A percentile compares a stretch with the other conserved stretches of the same genome.
These are phyloP conservation scores for Cryptocephalus moraei DNA, from an alignment of 2,888 invertebrate species.

Conservation along the genomic window DNA sequence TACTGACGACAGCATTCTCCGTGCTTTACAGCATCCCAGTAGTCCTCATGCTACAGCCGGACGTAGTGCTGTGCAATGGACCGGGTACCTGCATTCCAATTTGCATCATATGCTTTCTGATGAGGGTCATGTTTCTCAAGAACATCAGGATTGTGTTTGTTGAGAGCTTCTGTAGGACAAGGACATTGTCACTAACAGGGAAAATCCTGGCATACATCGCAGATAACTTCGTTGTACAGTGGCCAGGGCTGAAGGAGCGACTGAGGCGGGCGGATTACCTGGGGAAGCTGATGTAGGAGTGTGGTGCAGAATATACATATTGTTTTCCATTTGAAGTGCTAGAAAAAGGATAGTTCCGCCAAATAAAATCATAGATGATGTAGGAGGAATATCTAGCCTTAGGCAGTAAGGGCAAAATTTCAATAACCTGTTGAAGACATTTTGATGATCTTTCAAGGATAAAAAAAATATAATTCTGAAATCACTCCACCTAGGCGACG, in stretches of 20 bases:
- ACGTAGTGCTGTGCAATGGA: conserved; percentile 84
- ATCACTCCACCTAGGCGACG: too few species aligned
- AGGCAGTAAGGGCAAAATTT: too few species aligned
- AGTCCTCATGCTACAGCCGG: conserved; percentile 59
- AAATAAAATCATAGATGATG: too few species aligned
- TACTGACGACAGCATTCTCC: conserved; percentile 69
- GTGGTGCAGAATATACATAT: too few species aligned
- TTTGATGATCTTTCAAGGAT: too few species aligned
- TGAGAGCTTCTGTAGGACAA: conserved; percentile 91
- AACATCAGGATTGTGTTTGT: conserved; percentile 76
- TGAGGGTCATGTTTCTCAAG: conserved; percentile 55
- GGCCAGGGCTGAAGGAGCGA: conserved; percentile 64
- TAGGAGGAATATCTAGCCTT: too few species aligned
- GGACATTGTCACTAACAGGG: conserved; percentile 80
- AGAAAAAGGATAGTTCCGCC: too few species aligned
- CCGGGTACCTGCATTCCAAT: conserved; percentile 95
- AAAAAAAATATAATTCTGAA: too few species aligned
- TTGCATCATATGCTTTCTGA: conserved; percentile 66
- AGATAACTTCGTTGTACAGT: conserved; percentile 86
- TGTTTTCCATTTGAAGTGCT: too few species aligned
- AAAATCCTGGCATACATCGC: conserved; percentile 74
- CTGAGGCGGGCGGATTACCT: conserved; percentile 65
- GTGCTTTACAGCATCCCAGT: conserved; percentile 58
- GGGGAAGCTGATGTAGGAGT: conserved; percentile 54
- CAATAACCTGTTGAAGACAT: too few species aligned